Evolutionary conservation across 2,113 vertebrate species (phyloP), one percentile per base, ranked within the genome.

Genomic region (Syrmaticus mikado): DNA sequence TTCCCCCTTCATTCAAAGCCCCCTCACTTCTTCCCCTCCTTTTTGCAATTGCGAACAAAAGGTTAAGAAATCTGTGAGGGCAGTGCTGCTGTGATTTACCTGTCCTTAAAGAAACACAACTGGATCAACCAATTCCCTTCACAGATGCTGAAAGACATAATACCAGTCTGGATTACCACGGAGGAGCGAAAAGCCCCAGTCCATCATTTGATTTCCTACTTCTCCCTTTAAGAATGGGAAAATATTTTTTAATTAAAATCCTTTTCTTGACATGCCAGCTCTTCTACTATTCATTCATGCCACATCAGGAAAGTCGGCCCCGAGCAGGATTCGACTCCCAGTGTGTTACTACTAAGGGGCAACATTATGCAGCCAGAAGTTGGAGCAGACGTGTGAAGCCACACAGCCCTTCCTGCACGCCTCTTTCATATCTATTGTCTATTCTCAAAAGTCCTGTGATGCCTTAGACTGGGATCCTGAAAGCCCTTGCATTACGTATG

Each of bases 321-420:
- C 20, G 75, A 27, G 76, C 72, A 62, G 88, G 73, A 13, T 28
- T 43, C n/a, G 45, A 4, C 72, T 85, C 77, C 48, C 46, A 4
- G 25, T 2, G 0, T 1, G 4, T 17, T 5, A 8, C 80, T n/a
- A 0, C 2, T 30, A 8, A 12, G 10, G 72, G 84, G 24, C 3
- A 2, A 1, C 11, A 3, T 65, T 27, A 14, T 0, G 12, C 73
- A 71, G 55, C 5, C 19, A 10, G 16, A 16, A 27, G 41, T 28
- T 8, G 8, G 41, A 82, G 53, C 38, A 61, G 34, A 57, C 24
- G 55, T 77, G 60, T 64, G 3, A 27, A 41, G 30, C 58, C 83
- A 85, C 3, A 21, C 86, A 11, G 30, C 10, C 61, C 80, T 74
- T 50, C 66, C 68, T 60, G 72, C 61, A 3, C 2, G 27, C 68